A percentile compares a stretch with the other conserved stretches of the same genome.
Conservation (phyloP, 1,140 invertebrate genomes). For the Halesus radiatus region DNA sequence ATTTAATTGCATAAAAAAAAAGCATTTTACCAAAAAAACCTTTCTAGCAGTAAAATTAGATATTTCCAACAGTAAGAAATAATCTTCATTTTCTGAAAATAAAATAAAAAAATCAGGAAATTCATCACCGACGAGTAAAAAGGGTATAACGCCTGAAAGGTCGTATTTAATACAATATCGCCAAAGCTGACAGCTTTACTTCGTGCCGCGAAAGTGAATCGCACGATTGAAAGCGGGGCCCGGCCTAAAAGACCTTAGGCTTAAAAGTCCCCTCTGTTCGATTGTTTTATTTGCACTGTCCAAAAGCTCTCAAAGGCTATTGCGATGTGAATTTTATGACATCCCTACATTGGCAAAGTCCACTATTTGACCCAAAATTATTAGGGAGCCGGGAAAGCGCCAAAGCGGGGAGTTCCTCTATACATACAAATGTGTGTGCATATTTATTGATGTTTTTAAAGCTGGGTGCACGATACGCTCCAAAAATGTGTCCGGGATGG, state of each 20-base stretch:
- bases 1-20: too few relatives aligned
- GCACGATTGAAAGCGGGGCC: not conserved
- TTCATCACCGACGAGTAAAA: not conserved
- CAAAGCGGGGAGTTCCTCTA: not conserved
- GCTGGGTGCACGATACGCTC: not conserved
- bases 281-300: conserved; percentile 34
- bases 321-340: conserved; percentile 30
- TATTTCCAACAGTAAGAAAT: too few relatives aligned
- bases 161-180: not conserved
- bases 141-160: not conserved
- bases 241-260: conserved; percentile 12
- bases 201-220: not conserved
- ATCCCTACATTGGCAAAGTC: conserved; percentile 17
- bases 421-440: conserved; percentile 2
- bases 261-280: conserved; percentile 27
- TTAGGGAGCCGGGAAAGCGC: not conserved
- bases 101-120: too few relatives aligned
- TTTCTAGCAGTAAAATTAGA: too few relatives aligned
- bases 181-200: not conserved
- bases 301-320: conserved; percentile 33
- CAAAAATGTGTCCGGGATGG: not conserved
- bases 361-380: conserved; percentile 29
- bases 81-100: too few relatives aligned
- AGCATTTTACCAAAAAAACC: too few relatives aligned
- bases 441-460: conserved; percentile 22